Evolutionary conservation across 1,140 invertebrate genomes (phyloP).

Genomic region (Bombyx mori): DNA sequence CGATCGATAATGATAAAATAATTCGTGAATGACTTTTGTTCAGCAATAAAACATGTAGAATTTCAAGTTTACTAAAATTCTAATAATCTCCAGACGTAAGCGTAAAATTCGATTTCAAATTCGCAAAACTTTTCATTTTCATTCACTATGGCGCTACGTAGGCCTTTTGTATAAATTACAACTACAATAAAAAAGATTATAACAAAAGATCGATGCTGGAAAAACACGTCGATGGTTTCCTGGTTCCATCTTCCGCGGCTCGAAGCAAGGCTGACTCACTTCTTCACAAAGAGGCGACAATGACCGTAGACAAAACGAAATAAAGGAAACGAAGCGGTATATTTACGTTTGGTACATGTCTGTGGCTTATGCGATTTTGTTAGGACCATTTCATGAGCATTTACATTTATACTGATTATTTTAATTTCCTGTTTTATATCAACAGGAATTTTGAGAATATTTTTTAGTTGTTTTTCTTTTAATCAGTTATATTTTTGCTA

Average conservation of each 20-base stretch:
- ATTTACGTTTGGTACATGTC: conserved; percentile 2
- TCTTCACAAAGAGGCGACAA: conserved; percentile 33
- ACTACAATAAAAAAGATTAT: neutral
- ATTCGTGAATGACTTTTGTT: too few relatives aligned
- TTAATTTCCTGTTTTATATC: too few relatives aligned
- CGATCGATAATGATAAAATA: too few relatives aligned
- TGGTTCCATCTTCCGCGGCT: conserved; percentile 28
- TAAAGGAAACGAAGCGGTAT: conserved; percentile 21
- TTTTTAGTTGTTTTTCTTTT: too few relatives aligned
- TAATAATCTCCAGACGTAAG: conserved; percentile 15
- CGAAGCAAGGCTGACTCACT: conserved; percentile 27
- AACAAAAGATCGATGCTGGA: conserved; percentile 35
- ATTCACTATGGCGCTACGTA: conserved; percentile 4
- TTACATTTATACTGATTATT: too few relatives aligned
- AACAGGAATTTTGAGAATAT: too few relatives aligned
- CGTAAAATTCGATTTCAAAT: conserved; percentile 9
- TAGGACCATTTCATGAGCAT: too few relatives aligned
- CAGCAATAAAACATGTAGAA: too few relatives aligned
- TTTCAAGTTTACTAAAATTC: too few relatives aligned
- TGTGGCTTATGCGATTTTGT: neutral
- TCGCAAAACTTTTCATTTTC: neutral
- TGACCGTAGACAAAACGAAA: conserved; percentile 34
- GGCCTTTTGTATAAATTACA: conserved; percentile 3
- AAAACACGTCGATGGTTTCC: conserved; percentile 40
- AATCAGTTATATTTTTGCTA: too few relatives aligned